These are phyloP conservation scores for Turnix velox DNA, from an alignment of 2,113 vertebrate species.

Conservation along the genomic window DNA sequence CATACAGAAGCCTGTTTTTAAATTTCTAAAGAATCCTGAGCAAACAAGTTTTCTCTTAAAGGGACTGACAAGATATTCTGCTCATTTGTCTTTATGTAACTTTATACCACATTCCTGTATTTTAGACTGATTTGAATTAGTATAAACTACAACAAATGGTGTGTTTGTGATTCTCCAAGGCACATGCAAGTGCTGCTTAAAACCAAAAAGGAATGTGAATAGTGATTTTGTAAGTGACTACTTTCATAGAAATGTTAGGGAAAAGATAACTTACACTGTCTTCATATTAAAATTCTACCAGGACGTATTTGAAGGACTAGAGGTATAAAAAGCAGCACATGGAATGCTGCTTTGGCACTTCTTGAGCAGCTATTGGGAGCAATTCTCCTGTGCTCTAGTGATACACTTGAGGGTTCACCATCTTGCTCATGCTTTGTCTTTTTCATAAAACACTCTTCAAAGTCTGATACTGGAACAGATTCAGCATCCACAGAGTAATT, in stretches of 20 bases:
- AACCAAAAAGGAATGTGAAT: not conserved
- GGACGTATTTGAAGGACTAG: not conserved
- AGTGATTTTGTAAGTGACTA: not conserved
- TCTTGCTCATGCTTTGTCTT: not conserved
- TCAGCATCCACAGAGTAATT: not conserved
- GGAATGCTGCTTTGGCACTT: not conserved
- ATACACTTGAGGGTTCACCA: not conserved
- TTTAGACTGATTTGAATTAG: not conserved
- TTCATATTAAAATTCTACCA: not conserved
- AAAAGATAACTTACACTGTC: not conserved
- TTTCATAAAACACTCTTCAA: not conserved
- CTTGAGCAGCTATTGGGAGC: not conserved
- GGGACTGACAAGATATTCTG: not conserved
- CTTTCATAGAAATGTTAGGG: not conserved
- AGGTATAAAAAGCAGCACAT: not conserved
- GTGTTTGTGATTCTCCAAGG: not conserved
- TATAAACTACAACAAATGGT: not conserved
- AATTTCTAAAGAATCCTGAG: slow-evolving; percentile 48
- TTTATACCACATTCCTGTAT: not conserved
- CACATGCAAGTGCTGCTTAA: not conserved
- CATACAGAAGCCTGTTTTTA: not conserved
- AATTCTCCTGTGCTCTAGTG: not conserved
- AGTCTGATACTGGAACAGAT: not conserved
- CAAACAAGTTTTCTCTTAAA: not conserved
- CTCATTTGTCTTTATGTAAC: not conserved